Evolutionary conservation across 1,140 invertebrate species (phyloP), one percentile per base, ranked within the genome.

Genomic region (Drosophila micromelanica): DNA sequence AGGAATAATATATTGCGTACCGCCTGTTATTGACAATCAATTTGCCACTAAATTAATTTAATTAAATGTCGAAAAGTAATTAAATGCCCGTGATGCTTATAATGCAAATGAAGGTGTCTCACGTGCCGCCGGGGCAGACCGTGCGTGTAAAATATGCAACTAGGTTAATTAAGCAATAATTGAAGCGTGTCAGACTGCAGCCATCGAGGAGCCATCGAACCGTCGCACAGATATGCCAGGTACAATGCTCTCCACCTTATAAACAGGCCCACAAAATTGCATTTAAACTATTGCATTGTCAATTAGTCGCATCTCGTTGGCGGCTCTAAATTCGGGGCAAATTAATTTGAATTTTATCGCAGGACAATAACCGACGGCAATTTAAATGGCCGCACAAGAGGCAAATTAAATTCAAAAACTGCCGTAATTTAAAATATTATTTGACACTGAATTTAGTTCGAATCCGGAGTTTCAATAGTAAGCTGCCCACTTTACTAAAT

Each of bases 121-220:
- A 77, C 77, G 76, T 76, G 45, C 77, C 15, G 23, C 45, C 8
- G 9, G 56, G 32, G 15, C 38, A 12, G 51, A 23, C 23, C 43
- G 52, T 68, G 76, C 49, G 49, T 86, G 80, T 80, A 85, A 85
- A 76, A 78, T 87, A 87, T 84, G 85, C 85, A 87, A 74, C 73
- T 79, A 70, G 82, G 85, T 87, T 87, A 87, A 90, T 87, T 85
- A 90, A 90, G 82, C 82, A 60, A 64, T 78, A 82, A 84, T 84
- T 85, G 82, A 90, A 73, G 82, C 51, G 65, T 71, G 79, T 78
- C 64, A 17, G 43, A 46, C 15, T 48, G 11, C 23, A 54, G 13
- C 45, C 35, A 49, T 51, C 49, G 40, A 57, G 61, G 51, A 59
- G 15, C 40, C n/a, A 9, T 17, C 17, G 15, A 40, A 40, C 38